Base-by-base conservation (phyloP, 2,888 invertebrate genomes). In the Yponomeuta cagnagella region DNA sequence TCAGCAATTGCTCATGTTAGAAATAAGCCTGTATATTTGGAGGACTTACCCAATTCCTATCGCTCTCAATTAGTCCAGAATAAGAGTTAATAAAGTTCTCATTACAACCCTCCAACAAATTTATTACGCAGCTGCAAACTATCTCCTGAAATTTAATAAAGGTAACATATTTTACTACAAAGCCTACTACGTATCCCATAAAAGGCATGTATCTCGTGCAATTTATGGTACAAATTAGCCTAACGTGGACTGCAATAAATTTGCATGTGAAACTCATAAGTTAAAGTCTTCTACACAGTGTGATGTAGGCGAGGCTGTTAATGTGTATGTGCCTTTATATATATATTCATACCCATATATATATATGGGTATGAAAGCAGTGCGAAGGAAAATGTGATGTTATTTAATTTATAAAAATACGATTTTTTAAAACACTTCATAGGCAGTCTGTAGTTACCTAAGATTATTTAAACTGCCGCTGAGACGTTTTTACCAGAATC, bases 181-280 rank as follows among this genome's bases (percentile, higher is more conserved):
- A 80, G 65, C 79, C 75, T 75, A 79, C 76, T 82, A 82, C 82
- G 82, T 80, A 83, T 81, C 79, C 79, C 79, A 58, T 58, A 79
- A 81, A 82, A 85, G 86, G 86, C 88, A 85, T 70, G 84, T 82
- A 82, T 85, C 78, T 80, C 77, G 74, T 15, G 15, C 82, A 89
- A 90, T 91, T 90, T 91, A 90, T 89, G 79, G 83, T 77, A 74
- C 82, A 90, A 90, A 90, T 90, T 90, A 90, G 88, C 84, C 77
- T 77, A 78, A 81, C 85, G 85, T 85, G 78, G 85, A 84, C 84
- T 87, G 86, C 86, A 82, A 90, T 91, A 90, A 88, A 91, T 90
- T 90, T 88, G 86, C 89, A 89, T 90, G 87, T 83, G 87, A 89
- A 89, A 87, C 84, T 88, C 89, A 85, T 89, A 88, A 85, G 85